Evolutionary conservation across 1,140 invertebrate species (phyloP), one percentile per base, ranked within the genome.

Genomic region (Microplitis demolitor): DNA sequence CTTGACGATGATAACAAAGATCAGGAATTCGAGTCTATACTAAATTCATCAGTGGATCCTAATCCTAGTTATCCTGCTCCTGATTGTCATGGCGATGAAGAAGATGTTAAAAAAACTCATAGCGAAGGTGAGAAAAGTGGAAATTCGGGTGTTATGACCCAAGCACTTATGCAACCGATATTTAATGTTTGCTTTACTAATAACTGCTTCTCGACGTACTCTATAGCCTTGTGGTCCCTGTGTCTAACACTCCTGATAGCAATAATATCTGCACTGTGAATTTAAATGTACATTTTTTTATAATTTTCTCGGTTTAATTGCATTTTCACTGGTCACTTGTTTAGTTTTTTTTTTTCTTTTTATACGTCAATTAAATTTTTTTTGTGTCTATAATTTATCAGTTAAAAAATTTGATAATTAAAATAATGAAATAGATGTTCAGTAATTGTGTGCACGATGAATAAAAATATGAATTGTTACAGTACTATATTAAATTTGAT

Each of bases 241-340:
- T 77, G 76, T 71, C 75, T 79, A 75, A 77, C 76, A 76, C 77
- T 80, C 73, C 72, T 80, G 69, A 74, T 80, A 72, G 77, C 78
- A 71, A 77, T 79, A 71, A 76, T 76, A 73, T 63, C 71, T 71
- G 75, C 75, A 76, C 69, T 67, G 54, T 76, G 71, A 76, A 45
- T 35, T 16, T 45, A 8, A 9, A 45, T 45, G 6, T 45, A 45
- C 11, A 11, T 45, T 45, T 45, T 9, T 45, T 6, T 45, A 6
- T 6, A 45, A 9, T 45, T 45, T 3, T 45, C 11, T 45, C n/a
- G n/a, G 6, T 45, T 45, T 11, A 45, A 45, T 45, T 45, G 6
- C 39, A 45, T 45, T 45, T 45, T 45, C 39, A 45, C 39, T 45
- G 4, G 0, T 11, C 39, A 11, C 39, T 3, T 45, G 39, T 9